Conservation (phyloP, 2,113 vertebrate genomes). For the Catharus minimus region DNA sequence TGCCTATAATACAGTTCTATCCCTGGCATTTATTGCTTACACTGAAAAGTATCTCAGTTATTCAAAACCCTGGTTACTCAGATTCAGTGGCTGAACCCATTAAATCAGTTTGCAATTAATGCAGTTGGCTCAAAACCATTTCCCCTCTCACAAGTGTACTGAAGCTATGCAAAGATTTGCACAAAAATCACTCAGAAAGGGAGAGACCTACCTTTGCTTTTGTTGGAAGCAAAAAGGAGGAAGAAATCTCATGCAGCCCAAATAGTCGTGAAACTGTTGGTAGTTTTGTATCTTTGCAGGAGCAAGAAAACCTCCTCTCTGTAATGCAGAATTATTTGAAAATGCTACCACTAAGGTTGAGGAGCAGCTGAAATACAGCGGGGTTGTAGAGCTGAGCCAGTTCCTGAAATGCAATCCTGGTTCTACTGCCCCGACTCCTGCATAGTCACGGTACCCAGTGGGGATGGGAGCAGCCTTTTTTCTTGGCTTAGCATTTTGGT, state of each 20-base stretch:
- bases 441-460: background rate
- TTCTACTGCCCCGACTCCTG: background rate
- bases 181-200: background rate
- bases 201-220: background rate
- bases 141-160: background rate
- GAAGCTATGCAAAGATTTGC: background rate
- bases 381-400: background rate
- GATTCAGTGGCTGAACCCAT: background rate
- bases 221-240: background rate
- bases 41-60: conserved; percentile 50
- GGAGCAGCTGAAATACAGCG: background rate
- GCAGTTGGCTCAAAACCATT: background rate
- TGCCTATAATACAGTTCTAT: conserved; percentile 46
- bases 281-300: background rate
- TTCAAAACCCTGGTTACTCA: conserved; percentile 20
- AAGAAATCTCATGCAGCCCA: background rate
- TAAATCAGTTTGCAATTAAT: conserved; percentile 33
- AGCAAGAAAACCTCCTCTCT: background rate
- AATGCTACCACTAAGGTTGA: background rate
- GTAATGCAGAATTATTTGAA: background rate
- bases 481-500: background rate
- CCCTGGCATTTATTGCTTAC: conserved; percentile 51
- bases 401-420: background rate
- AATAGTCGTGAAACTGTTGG: background rate
- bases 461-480: background rate